A percentile compares a stretch with the other conserved stretches of the same genome.
phyloP scores from a whole-genome alignment of 2,113 vertebrate species.

The Saguinus midas region DNA sequence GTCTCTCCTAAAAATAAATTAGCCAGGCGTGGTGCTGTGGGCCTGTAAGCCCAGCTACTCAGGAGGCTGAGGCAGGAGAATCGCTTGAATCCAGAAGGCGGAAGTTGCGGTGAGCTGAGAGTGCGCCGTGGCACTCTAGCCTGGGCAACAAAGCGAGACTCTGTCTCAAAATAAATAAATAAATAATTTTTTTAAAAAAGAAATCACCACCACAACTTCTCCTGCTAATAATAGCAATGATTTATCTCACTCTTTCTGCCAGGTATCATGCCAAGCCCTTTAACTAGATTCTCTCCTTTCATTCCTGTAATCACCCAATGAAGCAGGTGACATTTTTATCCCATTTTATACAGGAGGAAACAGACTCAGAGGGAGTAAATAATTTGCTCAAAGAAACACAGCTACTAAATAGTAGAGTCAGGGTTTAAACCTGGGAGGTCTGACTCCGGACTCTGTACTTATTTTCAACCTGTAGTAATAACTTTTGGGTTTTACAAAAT shows the following conservation, averaged over 20 bases:
- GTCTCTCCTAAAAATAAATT: too few species aligned
- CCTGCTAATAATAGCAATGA: neutral
- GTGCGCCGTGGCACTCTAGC: fast-evolving
- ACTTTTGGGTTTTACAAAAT: conserved; percentile 25
- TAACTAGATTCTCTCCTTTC: neutral
- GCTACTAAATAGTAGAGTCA: neutral
- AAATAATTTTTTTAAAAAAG: neutral
- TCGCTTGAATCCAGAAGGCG: too few species aligned
- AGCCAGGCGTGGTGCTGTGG: too few species aligned
- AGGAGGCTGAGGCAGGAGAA: too few species aligned
- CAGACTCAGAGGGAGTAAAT: neutral
- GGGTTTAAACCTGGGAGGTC: neutral
- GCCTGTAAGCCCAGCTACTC: too few species aligned
- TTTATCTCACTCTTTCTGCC: neutral
- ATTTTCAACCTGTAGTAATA: neutral
- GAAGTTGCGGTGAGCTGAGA: too few species aligned
- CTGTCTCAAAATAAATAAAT: neutral
- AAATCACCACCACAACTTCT: neutral
- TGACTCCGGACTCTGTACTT: neutral
- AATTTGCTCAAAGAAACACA: neutral
- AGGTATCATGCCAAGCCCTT: neutral
- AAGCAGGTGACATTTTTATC: neutral
- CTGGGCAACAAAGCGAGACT: fast-evolving
- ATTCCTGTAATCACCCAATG: neutral
- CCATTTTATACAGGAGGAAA: neutral